phyloP scores from a whole-genome alignment of 2,113 vertebrate genomes.

The Otocyon megalotis region DNA sequence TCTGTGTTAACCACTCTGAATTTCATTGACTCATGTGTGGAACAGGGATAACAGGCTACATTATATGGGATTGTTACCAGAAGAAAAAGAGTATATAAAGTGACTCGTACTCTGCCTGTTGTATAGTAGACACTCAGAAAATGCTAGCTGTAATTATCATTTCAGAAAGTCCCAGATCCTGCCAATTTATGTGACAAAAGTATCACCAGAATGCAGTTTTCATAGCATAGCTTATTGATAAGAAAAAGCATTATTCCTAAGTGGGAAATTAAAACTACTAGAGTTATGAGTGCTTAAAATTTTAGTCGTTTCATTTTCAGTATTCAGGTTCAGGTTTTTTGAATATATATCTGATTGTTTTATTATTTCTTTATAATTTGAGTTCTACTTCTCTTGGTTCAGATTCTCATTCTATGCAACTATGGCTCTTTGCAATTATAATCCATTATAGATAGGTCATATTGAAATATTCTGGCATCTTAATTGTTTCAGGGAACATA shows the following conservation, averaged over 20 bases:
- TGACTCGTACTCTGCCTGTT: neutral
- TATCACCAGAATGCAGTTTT: slow-evolving; percentile 10
- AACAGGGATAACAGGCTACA: neutral
- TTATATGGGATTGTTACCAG: neutral
- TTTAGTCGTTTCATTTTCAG: neutral
- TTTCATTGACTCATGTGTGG: slow-evolving; percentile 1
- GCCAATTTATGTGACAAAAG: neutral
- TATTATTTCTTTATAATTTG: neutral
- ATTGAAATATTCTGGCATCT: neutral
- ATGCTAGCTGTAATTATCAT: neutral
- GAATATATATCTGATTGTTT: neutral
- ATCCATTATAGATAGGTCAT: neutral
- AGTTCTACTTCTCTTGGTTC: slow-evolving; percentile 12
- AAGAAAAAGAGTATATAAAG: neutral
- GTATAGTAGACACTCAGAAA: neutral
- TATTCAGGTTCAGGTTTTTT: neutral
- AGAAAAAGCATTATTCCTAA: slow-evolving; percentile 13
- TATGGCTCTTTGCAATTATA: neutral
- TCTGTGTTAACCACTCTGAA: neutral
- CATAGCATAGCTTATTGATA: neutral
- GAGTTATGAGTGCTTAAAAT: neutral
- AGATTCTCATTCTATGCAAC: neutral
- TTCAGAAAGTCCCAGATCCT: neutral
- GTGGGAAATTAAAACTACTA: neutral
- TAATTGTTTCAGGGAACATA: neutral